These are phyloP conservation scores for Phaenicophaeus curvirostris DNA, from an alignment of 2,797 vertebrate genomes.

Conservation along the genomic window DNA sequence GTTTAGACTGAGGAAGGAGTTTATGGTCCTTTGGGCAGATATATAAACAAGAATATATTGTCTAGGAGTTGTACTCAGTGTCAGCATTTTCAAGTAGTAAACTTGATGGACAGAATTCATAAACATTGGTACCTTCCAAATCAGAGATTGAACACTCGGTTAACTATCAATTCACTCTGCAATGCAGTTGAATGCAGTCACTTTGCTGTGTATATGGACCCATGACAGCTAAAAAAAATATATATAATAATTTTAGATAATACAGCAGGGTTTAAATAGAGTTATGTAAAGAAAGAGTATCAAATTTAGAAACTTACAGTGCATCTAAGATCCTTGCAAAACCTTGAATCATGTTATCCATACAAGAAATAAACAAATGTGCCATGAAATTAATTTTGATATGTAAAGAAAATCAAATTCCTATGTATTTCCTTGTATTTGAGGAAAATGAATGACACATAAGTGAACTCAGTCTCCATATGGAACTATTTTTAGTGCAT, in stretches of 20 bases:
- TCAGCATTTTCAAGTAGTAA: background rate
- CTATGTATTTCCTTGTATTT: background rate
- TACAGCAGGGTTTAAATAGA: background rate
- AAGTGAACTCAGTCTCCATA: background rate
- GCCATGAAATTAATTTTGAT: background rate
- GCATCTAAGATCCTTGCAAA: background rate
- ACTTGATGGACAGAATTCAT: background rate
- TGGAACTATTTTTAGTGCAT: background rate
- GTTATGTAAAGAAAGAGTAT: background rate
- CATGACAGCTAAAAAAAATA: background rate
- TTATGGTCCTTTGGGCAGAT: background rate
- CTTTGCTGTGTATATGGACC: background rate
- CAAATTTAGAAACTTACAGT: background rate
- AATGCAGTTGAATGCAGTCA: background rate
- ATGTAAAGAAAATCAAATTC: background rate
- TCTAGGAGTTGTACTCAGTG: background rate
- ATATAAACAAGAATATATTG: background rate
- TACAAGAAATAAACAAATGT: background rate
- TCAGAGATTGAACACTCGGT: background rate
- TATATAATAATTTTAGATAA: background rate
- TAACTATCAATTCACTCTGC: background rate
- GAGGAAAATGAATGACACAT: background rate
- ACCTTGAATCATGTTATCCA: background rate
- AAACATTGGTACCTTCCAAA: background rate
- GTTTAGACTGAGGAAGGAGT: background rate